Percentiles rank a stretch among this genome's conserved stretches.
Evolutionary conservation across 2,888 invertebrate species (phyloP).

Genomic region (Polyommatus icarus): DNA sequence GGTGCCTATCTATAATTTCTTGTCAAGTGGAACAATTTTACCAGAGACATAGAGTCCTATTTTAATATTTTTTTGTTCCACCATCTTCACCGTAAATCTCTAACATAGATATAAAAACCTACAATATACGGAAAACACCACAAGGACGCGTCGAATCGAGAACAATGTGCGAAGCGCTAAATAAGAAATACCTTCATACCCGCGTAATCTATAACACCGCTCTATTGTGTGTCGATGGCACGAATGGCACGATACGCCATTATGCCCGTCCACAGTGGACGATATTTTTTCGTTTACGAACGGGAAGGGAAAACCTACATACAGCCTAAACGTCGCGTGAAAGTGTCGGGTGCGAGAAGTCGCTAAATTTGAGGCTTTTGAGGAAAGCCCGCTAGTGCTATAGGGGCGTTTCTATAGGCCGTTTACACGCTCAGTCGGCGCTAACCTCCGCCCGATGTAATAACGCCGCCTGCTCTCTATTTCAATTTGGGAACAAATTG

Average conservation of each 20-base stretch:
- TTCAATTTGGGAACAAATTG: slow-evolving; percentile 81
- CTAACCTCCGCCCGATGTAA: slow-evolving; percentile 79
- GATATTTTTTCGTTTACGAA: slow-evolving; percentile 53
- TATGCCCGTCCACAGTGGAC: slow-evolving; percentile 57
- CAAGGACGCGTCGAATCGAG: slow-evolving; percentile 38
- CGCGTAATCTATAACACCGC: slow-evolving; percentile 53
- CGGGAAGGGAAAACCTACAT: slow-evolving; percentile 52
- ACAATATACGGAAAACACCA: slow-evolving; percentile 32
- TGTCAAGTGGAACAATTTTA: neutral
- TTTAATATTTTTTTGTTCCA: neutral
- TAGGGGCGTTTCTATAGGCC: slow-evolving; percentile 77
- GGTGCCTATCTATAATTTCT: neutral
- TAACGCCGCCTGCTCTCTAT: slow-evolving; percentile 77
- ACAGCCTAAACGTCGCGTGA: slow-evolving; percentile 70
- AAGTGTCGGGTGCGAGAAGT: slow-evolving; percentile 76
- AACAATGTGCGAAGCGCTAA: slow-evolving; percentile 50
- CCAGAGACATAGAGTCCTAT: neutral
- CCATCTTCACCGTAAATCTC: neutral
- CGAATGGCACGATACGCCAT: slow-evolving; percentile 48
- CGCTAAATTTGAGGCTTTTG: slow-evolving; percentile 79
- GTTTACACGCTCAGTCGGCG: slow-evolving; percentile 77
- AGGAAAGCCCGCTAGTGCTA: slow-evolving; percentile 75
- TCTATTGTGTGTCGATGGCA: slow-evolving; percentile 49
- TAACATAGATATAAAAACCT: neutral
- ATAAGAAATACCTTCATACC: slow-evolving; percentile 63